phyloP scores from a whole-genome alignment of 2,113 vertebrate species.

The Triplophysa tibetana region DNA sequence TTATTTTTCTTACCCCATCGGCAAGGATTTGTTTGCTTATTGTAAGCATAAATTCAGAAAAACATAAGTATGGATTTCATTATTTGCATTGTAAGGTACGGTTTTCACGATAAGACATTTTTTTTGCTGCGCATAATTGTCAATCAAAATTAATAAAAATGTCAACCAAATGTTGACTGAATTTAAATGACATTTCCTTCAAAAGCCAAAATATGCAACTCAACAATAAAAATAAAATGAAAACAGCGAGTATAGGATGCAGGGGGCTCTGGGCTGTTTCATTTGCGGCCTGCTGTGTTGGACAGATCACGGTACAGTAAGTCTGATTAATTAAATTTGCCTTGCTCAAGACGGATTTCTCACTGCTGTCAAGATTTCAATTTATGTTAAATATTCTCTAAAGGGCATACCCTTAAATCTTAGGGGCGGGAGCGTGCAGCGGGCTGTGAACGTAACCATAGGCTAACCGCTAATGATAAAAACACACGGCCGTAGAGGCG shows the following conservation, averaged over 20 bases:
- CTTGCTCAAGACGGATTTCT: conserved; percentile 80
- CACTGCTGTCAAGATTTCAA: conserved; percentile 87
- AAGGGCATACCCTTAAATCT: conserved; percentile 92
- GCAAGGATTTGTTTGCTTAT: not conserved
- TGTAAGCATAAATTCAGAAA: too few relatives aligned
- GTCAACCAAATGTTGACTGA: too few relatives aligned
- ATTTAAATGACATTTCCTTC: too few relatives aligned
- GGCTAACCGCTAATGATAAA: conserved; percentile 92
- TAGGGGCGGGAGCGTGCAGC: conserved; percentile 84
- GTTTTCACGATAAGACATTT: too few relatives aligned
- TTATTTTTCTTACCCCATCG: not conserved
- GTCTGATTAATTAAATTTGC: conserved; percentile 85
- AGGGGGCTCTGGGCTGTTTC: conserved; percentile 63
- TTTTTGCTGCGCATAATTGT: too few relatives aligned
- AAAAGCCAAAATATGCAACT: too few relatives aligned
- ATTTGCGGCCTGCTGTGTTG: conserved; percentile 77
- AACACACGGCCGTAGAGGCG: conserved; percentile 80
- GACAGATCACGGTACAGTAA: conserved; percentile 76
- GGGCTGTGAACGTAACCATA: conserved; percentile 90
- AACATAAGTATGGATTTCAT: too few relatives aligned
- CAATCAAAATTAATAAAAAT: too few relatives aligned
- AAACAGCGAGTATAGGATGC: not conserved
- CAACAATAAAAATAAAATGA: too few relatives aligned
- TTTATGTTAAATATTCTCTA: conserved; percentile 93
- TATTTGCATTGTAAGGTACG: too few relatives aligned